phyloP scores from a whole-genome alignment of 1,140 invertebrate species.

The Drosophila ananassae region DNA sequence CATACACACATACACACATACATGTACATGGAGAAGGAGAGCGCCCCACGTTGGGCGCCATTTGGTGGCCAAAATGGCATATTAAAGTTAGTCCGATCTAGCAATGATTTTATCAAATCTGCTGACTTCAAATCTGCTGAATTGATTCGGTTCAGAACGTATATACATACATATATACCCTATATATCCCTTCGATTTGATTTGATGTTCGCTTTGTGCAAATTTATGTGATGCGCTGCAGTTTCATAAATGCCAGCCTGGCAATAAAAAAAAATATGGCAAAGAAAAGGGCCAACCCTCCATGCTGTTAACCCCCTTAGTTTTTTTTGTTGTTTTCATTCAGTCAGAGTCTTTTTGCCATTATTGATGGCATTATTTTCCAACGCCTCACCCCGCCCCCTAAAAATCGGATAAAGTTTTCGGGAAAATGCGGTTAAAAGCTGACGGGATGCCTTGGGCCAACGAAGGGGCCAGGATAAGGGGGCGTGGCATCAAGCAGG shows the following conservation, averaged over 20 bases:
- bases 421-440: neutral
- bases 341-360: slow-evolving; percentile 1
- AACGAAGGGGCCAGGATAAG: neutral
- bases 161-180: no score
- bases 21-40: no score
- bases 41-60: slow-evolving; percentile 5
- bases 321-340: neutral
- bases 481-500: slow-evolving; percentile 20
- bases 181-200: slow-evolving; percentile 42
- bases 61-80: slow-evolving; percentile 61
- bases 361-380: slow-evolving; percentile 70
- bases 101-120: slow-evolving; percentile 76
- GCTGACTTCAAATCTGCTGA: slow-evolving; percentile 56
- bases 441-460: neutral
- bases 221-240: slow-evolving; percentile 74
- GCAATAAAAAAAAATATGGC: slow-evolving; percentile 31
- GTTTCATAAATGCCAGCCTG: slow-evolving; percentile 62
- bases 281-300: neutral
- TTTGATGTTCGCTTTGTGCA: slow-evolving; percentile 76
- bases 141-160: slow-evolving; percentile 59
- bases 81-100: slow-evolving; percentile 59
- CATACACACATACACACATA: slow-evolving; percentile 4
- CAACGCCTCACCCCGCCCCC: slow-evolving; percentile 5
- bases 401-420: slow-evolving; percentile 32
- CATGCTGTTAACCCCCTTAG: neutral